Conservation (phyloP, 2,113 vertebrate species). For the Gobio gobio region DNA sequence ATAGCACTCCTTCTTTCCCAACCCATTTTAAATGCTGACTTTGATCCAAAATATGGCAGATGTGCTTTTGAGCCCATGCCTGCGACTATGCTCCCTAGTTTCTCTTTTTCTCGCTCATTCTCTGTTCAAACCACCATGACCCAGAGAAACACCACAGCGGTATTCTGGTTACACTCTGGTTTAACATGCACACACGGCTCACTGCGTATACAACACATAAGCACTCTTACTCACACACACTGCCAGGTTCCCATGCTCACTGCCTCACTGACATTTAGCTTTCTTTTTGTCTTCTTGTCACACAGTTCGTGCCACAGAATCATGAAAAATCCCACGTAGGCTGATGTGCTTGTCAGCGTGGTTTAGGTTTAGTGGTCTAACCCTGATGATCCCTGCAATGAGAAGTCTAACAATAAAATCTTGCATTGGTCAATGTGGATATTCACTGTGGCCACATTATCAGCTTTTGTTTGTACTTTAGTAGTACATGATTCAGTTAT, state of each 20-base stretch:
- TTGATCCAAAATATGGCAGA: not conserved
- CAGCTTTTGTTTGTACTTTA: not conserved
- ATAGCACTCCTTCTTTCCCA: not conserved
- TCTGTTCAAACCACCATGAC: conserved; percentile 79
- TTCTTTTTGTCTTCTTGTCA: not conserved
- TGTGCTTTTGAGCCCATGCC: conserved; percentile 6
- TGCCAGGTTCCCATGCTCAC: conserved; percentile 20
- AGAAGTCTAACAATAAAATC: not conserved
- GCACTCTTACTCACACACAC: not conserved
- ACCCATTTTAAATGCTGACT: not conserved
- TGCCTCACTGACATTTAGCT: not conserved
- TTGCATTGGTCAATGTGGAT: conserved; percentile 52
- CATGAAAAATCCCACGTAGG: not conserved
- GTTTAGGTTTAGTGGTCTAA: conserved; percentile 24
- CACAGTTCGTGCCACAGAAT: not conserved
- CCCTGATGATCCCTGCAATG: not conserved
- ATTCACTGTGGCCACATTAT: conserved; percentile 27
- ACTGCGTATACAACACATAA: not conserved
- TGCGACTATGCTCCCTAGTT: conserved; percentile 52
- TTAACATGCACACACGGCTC: conserved; percentile 61
- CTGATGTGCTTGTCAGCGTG: not conserved
- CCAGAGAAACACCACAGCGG: conserved; percentile 79
- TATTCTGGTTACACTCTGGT: conserved; percentile 82
- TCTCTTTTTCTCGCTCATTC: conserved; percentile 55
- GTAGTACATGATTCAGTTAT: not conserved